These are phyloP conservation scores for Podocnemis expansa DNA, from an alignment of 2,113 vertebrate genomes.

Conservation along the genomic window DNA sequence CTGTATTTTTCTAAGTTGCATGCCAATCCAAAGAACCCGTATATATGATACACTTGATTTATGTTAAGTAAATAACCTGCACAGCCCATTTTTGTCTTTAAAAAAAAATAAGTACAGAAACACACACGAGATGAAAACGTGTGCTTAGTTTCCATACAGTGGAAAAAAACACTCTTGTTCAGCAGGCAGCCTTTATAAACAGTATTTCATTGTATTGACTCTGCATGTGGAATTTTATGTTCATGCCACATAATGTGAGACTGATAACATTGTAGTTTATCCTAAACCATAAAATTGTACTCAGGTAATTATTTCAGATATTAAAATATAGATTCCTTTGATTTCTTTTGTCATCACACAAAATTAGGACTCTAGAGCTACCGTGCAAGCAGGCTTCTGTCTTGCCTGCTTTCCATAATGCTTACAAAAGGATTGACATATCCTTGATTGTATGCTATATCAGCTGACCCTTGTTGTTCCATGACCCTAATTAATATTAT, in stretches of 20 bases:
- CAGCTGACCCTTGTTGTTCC: conserved; percentile 88
- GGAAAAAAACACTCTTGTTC: conserved; percentile 68
- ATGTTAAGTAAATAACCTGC: conserved; percentile 82
- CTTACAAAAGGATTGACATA: conserved; percentile 76
- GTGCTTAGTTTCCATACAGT: conserved; percentile 69
- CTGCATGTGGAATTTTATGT: conserved; percentile 69
- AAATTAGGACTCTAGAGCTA: neutral
- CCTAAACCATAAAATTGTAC: conserved; percentile 58
- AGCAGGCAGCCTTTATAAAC: conserved; percentile 76
- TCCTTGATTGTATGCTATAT: conserved; percentile 79
- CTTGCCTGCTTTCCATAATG: conserved; percentile 33
- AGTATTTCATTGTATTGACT: conserved; percentile 76
- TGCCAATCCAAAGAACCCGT: conserved; percentile 79
- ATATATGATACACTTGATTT: conserved; percentile 81
- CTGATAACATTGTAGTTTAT: conserved; percentile 59
- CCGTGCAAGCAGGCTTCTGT: neutral
- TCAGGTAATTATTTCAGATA: conserved; percentile 69
- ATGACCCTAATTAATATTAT: conserved; percentile 92
- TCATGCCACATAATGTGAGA: conserved; percentile 57
- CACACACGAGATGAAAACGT: conserved; percentile 69
- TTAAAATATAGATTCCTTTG: conserved; percentile 47
- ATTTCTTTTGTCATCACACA: conserved; percentile 64
- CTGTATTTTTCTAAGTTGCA: conserved; percentile 81
- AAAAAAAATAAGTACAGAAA: conserved; percentile 77
- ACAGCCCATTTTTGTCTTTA: conserved; percentile 67